Conservation (phyloP, 2,888 invertebrate genomes). For the Drosophila melanosoma region DNA sequence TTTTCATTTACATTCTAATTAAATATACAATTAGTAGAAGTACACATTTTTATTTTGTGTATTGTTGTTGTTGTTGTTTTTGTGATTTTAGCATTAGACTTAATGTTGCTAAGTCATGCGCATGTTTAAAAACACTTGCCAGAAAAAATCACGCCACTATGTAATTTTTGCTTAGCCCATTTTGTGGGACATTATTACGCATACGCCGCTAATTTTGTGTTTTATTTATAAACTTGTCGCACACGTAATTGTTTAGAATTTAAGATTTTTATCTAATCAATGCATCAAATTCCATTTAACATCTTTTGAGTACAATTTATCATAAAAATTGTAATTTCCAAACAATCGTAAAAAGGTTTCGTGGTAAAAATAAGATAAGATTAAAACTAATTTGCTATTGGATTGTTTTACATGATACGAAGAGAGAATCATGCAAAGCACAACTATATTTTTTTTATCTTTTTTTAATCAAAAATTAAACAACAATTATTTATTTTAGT, state of each 20-base stretch:
- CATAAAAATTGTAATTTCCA: background rate
- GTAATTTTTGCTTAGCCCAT: slow-evolving; percentile 23
- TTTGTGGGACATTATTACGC: slow-evolving; percentile 7
- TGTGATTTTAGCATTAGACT: slow-evolving; percentile 14
- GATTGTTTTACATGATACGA: background rate
- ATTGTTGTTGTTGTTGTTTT: slow-evolving; percentile 2
- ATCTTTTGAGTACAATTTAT: background rate
- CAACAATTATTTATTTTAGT: background rate
- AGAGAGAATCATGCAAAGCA: background rate
- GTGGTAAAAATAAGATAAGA: slow-evolving; percentile 12
- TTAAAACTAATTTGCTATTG: background rate
- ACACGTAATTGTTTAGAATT: background rate
- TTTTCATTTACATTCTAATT: slow-evolving; percentile 34
- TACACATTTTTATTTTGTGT: background rate
- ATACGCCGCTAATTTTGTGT: slow-evolving; percentile 22
- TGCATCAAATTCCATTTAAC: background rate
- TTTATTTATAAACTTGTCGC: background rate
- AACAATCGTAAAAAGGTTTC: background rate
- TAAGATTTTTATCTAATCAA: background rate
- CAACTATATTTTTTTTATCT: background rate
- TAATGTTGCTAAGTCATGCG: slow-evolving; percentile 39
- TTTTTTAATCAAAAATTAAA: background rate
- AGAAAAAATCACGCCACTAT: slow-evolving; percentile 68
- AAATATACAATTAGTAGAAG: slow-evolving; percentile 22
- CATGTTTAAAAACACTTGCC: slow-evolving; percentile 47